A percentile compares a stretch with the other conserved stretches of the same genome.
These are phyloP conservation scores for Caerostris darwini DNA, from an alignment of 1,140 invertebrate species.

Conservation along the genomic window DNA sequence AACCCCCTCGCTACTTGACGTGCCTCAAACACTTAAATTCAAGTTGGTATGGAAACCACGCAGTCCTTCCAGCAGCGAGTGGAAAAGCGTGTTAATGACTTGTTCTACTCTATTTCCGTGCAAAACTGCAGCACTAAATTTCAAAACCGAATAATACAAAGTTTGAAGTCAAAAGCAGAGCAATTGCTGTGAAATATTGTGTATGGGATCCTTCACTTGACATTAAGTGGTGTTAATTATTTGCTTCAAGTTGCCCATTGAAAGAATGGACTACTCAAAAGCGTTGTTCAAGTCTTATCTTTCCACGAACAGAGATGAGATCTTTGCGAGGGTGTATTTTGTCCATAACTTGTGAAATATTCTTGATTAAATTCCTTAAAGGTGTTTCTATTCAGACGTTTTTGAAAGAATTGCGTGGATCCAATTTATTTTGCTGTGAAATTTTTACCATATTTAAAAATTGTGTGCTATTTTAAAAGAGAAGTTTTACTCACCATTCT, in stretches of 20 bases:
- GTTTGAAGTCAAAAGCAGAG: slow-evolving; percentile 15
- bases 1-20: background rate
- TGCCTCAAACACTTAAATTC: background rate
- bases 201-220: background rate
- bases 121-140: slow-evolving; percentile 2
- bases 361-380: background rate
- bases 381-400: background rate
- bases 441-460: too few relatives aligned
- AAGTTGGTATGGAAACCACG: background rate
- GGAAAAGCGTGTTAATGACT: slow-evolving; percentile 49
- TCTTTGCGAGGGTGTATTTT: background rate
- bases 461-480: too few relatives aligned
- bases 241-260: slow-evolving; percentile 32
- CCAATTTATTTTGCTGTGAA: too few relatives aligned
- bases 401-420: background rate
- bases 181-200: slow-evolving; percentile 45
- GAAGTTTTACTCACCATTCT: too few relatives aligned
- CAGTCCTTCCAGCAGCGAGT: background rate
- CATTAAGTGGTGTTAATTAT: slow-evolving; percentile 36
- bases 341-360: background rate
- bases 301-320: background rate
- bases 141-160: background rate
- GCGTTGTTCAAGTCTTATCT: background rate
- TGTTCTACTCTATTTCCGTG: background rate
- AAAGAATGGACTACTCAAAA: background rate